A percentile compares a stretch with the other conserved stretches of the same genome.
phyloP scores from a whole-genome alignment of 2,797 vertebrate species.

The Oophaga sylvatica region DNA sequence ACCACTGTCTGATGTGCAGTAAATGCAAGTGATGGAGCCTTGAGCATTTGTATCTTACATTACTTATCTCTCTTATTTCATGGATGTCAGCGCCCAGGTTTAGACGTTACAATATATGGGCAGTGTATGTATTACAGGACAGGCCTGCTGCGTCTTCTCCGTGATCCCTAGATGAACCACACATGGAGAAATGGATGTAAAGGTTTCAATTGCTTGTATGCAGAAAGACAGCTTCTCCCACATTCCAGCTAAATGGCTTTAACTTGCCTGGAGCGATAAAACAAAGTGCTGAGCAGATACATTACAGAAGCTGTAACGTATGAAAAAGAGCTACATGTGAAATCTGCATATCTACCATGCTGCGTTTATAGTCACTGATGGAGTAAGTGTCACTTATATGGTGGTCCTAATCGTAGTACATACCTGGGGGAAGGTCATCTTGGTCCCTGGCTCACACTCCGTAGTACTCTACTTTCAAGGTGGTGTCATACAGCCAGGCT shows the following conservation, averaged over 20 bases:
- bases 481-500: too few relatives aligned
- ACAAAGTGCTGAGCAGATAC: not conserved
- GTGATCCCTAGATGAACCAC: constrained; percentile 26
- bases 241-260: constrained; percentile 42
- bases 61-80: too few relatives aligned
- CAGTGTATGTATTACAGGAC: not conserved
- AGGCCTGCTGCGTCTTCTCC: not conserved
- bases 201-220: constrained; percentile 33
- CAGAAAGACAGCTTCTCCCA: constrained; percentile 41
- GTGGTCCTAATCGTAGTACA: too few relatives aligned
- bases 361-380: too few relatives aligned
- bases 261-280: constrained; percentile 39
- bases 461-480: too few relatives aligned
- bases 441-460: too few relatives aligned
- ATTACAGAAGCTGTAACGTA: not conserved
- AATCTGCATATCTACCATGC: not conserved
- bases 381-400: too few relatives aligned
- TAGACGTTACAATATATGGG: not conserved
- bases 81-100: too few relatives aligned
- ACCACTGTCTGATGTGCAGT: too few relatives aligned
- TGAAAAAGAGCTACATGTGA: not conserved
- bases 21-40: too few relatives aligned
- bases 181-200: not conserved
- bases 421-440: too few relatives aligned
- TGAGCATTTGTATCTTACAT: too few relatives aligned